Conservation (phyloP, 2,113 vertebrate species). For the Rostratula benghalensis region DNA sequence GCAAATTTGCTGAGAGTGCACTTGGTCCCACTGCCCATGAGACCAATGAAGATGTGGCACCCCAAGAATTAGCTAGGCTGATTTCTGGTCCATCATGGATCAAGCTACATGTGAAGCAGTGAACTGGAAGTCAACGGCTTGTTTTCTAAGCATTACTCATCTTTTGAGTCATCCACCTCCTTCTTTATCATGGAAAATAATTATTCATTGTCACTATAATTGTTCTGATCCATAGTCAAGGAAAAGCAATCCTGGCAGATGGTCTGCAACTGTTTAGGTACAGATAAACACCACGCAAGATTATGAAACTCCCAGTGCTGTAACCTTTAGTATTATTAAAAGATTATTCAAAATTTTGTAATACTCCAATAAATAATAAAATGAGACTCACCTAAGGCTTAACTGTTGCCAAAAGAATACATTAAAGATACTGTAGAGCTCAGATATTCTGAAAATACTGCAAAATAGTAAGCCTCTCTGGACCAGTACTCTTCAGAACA, state of each 20-base stretch:
- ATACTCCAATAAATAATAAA: background rate
- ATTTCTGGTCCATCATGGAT: background rate
- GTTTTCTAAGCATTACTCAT: background rate
- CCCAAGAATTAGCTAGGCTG: background rate
- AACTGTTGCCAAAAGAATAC: background rate
- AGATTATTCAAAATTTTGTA: background rate
- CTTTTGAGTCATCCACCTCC: background rate
- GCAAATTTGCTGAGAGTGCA: background rate
- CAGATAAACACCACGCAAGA: background rate
- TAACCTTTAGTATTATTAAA: conserved; percentile 9
- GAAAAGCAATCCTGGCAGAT: conserved; percentile 39
- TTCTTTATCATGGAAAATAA: background rate
- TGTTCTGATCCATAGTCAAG: conserved; percentile 45
- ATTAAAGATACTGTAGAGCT: background rate
- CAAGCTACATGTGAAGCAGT: background rate
- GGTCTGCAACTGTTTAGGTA: background rate
- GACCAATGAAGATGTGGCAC: background rate
- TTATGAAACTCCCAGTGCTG: background rate
- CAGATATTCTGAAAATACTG: background rate
- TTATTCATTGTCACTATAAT: conserved; percentile 34
- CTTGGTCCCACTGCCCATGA: background rate
- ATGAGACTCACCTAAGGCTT: background rate
- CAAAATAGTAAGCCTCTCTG: background rate
- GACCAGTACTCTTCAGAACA: background rate
- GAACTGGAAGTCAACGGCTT: background rate